A percentile compares a stretch with the other conserved stretches of the same genome.
Conservation (phyloP, 2,113 vertebrate species). For the Hylia prasina region DNA sequence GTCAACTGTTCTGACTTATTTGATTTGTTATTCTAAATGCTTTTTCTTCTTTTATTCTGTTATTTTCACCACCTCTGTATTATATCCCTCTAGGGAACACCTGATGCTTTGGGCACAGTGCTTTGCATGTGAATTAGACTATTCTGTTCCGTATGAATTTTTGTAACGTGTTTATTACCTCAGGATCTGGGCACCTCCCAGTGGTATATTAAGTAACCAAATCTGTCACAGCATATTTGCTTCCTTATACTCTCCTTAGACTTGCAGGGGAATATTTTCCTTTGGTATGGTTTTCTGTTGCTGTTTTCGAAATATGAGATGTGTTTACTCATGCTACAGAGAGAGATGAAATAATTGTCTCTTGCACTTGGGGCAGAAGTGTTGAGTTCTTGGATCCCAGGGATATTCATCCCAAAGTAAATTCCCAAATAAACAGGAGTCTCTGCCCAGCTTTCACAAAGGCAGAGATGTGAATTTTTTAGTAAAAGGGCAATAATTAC, state of each 20-base stretch:
- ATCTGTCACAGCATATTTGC: not conserved
- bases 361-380: not conserved
- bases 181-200: not conserved
- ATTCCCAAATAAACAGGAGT: not conserved
- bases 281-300: not conserved
- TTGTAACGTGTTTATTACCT: not conserved
- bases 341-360: not conserved
- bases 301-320: not conserved
- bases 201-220: not conserved
- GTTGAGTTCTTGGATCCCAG: not conserved
- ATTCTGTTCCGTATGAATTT: not conserved
- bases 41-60: not conserved
- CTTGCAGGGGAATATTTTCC: not conserved
- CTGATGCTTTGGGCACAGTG: not conserved
- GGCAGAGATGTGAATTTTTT: not conserved
- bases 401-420: not conserved
- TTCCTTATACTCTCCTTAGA: not conserved
- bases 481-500: not conserved
- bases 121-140: not conserved
- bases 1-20: not conserved
- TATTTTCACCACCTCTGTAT: not conserved
- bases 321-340: not conserved
- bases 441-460: not conserved
- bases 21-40: not conserved
- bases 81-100: not conserved